Percentiles rank a stretch among this genome's conserved stretches.
Evolutionary conservation across 2,113 vertebrate genomes (phyloP).

Genomic region (Alethe castanea): DNA sequence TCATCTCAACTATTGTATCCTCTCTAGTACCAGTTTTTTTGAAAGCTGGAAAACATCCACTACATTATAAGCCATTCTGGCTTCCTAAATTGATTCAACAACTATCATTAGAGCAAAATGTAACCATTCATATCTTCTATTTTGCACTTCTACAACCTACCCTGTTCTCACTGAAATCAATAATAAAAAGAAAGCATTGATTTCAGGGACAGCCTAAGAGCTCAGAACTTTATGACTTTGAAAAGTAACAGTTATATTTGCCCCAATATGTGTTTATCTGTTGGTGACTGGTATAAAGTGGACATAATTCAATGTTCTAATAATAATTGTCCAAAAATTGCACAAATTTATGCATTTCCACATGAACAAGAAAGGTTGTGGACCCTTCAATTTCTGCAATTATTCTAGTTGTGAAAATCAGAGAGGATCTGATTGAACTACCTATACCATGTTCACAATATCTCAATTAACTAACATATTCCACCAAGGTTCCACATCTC

Average conservation of each 20-base stretch:
- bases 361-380: background rate
- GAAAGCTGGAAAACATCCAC: slow-evolving; percentile 26
- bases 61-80: slow-evolving; percentile 12
- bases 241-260: background rate
- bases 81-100: slow-evolving; percentile 33
- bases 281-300: background rate
- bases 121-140: background rate
- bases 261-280: background rate
- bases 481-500: background rate
- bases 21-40: background rate
- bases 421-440: background rate
- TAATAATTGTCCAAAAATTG: background rate
- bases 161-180: slow-evolving; percentile 23
- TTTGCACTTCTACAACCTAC: background rate
- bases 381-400: background rate
- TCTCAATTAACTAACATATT: background rate
- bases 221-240: slow-evolving; percentile 24
- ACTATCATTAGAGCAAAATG: slow-evolving; percentile 3
- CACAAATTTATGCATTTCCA: background rate
- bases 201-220: slow-evolving; percentile 23
- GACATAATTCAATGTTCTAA: background rate
- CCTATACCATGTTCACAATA: background rate
- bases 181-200: slow-evolving; percentile 36
- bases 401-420: background rate
- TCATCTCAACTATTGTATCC: slow-evolving; percentile 17